Base-by-base conservation (phyloP, 2,888 invertebrate species). In the Scaptomyza caliginosa region DNA sequence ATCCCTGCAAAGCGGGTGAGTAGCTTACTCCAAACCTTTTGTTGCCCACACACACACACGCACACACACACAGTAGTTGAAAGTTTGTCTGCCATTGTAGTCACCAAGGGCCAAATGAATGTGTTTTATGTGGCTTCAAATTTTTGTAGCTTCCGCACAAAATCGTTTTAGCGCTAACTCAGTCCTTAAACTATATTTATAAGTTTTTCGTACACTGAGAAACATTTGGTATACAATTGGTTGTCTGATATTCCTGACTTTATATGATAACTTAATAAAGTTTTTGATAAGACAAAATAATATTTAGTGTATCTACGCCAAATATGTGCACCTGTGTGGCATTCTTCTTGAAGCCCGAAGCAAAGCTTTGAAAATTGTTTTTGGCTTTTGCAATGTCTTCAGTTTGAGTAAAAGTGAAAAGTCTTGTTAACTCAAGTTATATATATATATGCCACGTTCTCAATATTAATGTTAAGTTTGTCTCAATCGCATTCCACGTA, bases 1-100 rank as follows among this genome's bases (percentile, higher is more conserved):
- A 96, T 92, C 95, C 96, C 56, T 96, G 96, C 92, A 96, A 96
- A 93, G 95, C 96, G 90, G 95, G 96, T 96, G 92, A 94, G 94
- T 92, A 19, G 17, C 16, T 34, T 28, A 39, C 8, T 23, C 21
- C 19, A 3, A 21, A 32, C 46, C 21, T 46, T 26, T 19, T 19
- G 3, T n/a, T 8, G 16, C 17, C 4, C 5, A 19, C 28, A 4
- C 16, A 34, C 34, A 32, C 28, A 28, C 11, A 28, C 28, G 11
- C 11, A 28, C 24, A 24, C 24, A 24, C 4, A 5, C 24, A 6
- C 24, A 1, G 13, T 8, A 11, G 17, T 26, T n/a, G 28, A 30
- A 30, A 16, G 17, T 43, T 23, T 10, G 13, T 36, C 23, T 17
- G 26, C 58, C 58, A 17, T 28, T 16, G 32, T 28, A 28, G 16